phyloP scores from a whole-genome alignment of 2,888 invertebrate species.

The Ormyrus nitidulus region DNA sequence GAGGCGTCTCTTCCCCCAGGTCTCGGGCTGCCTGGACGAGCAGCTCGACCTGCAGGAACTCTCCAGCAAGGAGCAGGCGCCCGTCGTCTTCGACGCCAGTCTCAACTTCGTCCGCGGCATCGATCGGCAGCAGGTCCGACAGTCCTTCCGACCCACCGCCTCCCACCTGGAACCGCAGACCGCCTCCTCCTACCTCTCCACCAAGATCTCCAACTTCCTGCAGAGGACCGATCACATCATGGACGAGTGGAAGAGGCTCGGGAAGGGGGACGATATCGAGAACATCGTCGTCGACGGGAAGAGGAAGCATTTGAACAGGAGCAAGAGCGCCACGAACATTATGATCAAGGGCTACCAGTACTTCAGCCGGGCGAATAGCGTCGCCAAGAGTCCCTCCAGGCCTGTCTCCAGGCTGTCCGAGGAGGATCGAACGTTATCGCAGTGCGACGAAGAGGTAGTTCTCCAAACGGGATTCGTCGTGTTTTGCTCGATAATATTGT shows the following conservation, averaged over 20 bases:
- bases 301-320: conserved; percentile 64
- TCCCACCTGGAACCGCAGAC: conserved; percentile 87
- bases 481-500: too few relatives aligned
- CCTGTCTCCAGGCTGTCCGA: conserved; percentile 58
- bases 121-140: conserved; percentile 83
- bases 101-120: conserved; percentile 87
- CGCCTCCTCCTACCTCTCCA: conserved; percentile 85
- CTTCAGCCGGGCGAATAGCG: conserved; percentile 75
- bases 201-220: conserved; percentile 87
- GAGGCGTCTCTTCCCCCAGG: conserved; percentile 63
- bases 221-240: conserved; percentile 90
- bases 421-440: conserved; percentile 69
- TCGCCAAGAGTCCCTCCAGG: conserved; percentile 67
- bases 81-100: conserved; percentile 89
- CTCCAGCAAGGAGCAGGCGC: conserved; percentile 83
- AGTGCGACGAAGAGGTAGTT: conserved; percentile 68
- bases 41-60: conserved; percentile 70
- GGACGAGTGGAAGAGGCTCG: conserved; percentile 89
- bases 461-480: neutral
- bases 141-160: conserved; percentile 83
- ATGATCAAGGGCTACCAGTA: conserved; percentile 89
- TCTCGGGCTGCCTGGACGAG: conserved; percentile 72
- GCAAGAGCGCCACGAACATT: conserved; percentile 88
- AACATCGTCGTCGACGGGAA: conserved; percentile 6
- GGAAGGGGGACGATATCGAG: conserved; percentile 75